Percentiles rank a stretch among this genome's conserved stretches.
Conservation (phyloP, 2,888 invertebrate species). For the Galerucella nymphaeae region DNA sequence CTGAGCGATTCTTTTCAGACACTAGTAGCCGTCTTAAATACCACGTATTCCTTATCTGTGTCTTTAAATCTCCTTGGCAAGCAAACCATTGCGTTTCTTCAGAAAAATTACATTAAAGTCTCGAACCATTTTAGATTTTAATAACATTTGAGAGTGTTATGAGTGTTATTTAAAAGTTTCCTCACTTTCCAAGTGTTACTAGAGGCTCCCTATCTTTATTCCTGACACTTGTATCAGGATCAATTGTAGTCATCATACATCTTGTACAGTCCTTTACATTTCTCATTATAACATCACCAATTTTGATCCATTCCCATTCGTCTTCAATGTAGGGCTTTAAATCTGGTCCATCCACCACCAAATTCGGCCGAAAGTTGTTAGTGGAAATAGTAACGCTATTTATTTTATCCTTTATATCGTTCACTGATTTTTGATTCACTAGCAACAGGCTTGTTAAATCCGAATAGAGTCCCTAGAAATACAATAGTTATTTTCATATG, state of each 20-base stretch:
- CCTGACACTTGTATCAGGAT: constrained; percentile 66
- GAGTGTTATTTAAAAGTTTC: constrained; percentile 12
- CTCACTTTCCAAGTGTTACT: constrained; percentile 67
- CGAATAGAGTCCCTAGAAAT: constrained; percentile 66
- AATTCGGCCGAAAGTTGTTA: constrained; percentile 70
- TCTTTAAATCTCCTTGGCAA: too few relatives aligned
- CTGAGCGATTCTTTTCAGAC: too few relatives aligned
- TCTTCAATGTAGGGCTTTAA: constrained; percentile 67
- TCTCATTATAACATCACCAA: constrained; percentile 67
- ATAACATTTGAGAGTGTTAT: too few relatives aligned
- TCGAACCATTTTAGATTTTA: too few relatives aligned
- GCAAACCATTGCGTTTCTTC: too few relatives aligned
- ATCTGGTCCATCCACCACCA: constrained; percentile 66
- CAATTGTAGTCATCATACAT: constrained; percentile 64
- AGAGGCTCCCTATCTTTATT: constrained; percentile 66
- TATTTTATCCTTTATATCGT: constrained; percentile 66
- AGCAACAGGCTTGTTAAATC: constrained; percentile 69
- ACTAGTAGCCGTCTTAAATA: too few relatives aligned
- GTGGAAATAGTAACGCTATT: constrained; percentile 61
- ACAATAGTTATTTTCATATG: not conserved
- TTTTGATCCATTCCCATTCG: constrained; percentile 69
- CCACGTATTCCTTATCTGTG: too few relatives aligned
- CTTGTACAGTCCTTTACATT: constrained; percentile 70
- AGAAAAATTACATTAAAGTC: too few relatives aligned
- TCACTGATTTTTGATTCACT: constrained; percentile 67